A percentile compares a stretch with the other conserved stretches of the same genome.
These are phyloP conservation scores for Urosaurus nigricauda DNA, from an alignment of 2,797 vertebrate species.

Conservation along the genomic window DNA sequence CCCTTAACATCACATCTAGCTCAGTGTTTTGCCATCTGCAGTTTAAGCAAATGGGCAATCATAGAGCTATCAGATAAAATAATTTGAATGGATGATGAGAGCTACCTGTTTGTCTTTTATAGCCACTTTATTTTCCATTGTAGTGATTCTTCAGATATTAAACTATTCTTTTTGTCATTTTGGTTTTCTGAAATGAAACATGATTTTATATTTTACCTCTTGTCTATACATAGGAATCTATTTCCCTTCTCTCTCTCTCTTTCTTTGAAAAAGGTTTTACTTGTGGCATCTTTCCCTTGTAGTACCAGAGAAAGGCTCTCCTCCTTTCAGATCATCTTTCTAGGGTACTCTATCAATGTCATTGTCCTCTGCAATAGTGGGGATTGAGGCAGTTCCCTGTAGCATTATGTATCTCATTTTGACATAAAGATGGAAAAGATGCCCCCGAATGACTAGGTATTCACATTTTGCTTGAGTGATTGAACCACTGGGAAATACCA, in stretches of 20 bases:
- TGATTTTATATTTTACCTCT: neutral
- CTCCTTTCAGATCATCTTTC: slow-evolving; percentile 17
- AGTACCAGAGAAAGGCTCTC: neutral
- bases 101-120: neutral
- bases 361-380: neutral
- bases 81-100: neutral
- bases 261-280: neutral
- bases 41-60: neutral
- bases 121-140: neutral
- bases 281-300: neutral
- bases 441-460: neutral
- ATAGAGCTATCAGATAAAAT: neutral
- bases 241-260: neutral
- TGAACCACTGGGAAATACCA: neutral
- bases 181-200: neutral
- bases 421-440: slow-evolving; percentile 13
- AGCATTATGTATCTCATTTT: neutral
- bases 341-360: neutral
- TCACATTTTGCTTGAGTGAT: neutral
- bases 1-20: too few relatives aligned
- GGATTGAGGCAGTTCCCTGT: neutral
- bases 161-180: neutral
- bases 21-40: too few relatives aligned
- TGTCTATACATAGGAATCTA: slow-evolving; percentile 4
- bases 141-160: neutral